Conservation (phyloP, 64 coral and sea anemone species). For the Platygyra sinensis region DNA sequence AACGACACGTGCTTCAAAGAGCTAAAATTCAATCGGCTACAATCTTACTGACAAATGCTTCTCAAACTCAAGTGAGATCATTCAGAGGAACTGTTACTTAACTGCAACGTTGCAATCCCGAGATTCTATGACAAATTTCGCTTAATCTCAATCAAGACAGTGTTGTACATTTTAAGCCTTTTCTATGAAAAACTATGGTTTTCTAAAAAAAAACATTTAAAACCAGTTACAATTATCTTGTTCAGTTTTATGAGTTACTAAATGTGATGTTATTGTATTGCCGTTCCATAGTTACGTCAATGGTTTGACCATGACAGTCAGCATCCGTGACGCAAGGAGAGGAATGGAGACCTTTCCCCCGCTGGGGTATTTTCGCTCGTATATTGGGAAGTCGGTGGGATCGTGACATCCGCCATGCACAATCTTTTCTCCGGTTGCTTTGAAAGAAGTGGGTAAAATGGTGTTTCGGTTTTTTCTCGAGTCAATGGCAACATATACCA, state of each 20-base stretch:
- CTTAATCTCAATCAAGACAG: no score
- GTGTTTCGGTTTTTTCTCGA: constrained; percentile 10
- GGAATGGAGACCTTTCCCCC: constrained; percentile 32
- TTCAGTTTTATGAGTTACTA: no score
- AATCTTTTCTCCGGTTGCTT: constrained; percentile 56
- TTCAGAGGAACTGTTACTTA: no score
- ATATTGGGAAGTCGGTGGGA: constrained; percentile 44
- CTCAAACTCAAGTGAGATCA: no score
- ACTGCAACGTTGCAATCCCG: no score
- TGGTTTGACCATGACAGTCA: constrained; percentile 53
- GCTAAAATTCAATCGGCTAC: no score
- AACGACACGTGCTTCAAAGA: no score
- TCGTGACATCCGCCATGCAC: constrained; percentile 55
- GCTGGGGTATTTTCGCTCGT: neutral
- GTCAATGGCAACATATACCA: constrained; percentile 56
- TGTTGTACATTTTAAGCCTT: no score
- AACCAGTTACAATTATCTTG: neutral
- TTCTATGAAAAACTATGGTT: no score
- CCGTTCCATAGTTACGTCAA: neutral
- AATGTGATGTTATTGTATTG: neutral
- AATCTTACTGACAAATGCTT: no score
- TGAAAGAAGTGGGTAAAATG: constrained; percentile 10
- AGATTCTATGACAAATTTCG: no score
- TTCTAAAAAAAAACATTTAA: no score
- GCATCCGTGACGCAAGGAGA: constrained; percentile 32